phyloP scores from a whole-genome alignment of 2,888 invertebrate species.

The Eilema caniola region DNA sequence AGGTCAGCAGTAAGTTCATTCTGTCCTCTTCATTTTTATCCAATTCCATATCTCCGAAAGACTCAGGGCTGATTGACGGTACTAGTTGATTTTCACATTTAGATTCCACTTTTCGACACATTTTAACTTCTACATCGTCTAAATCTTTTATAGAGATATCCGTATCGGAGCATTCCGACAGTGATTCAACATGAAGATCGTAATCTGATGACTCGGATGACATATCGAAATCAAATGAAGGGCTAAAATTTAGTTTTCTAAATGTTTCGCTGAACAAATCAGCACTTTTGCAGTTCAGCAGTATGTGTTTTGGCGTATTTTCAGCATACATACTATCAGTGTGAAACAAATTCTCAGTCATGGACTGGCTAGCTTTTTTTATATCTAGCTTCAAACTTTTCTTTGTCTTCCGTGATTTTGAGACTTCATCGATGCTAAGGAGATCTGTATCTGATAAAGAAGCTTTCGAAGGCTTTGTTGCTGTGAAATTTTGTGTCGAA shows the following conservation, averaged over 20 bases:
- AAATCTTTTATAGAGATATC: conserved; percentile 61
- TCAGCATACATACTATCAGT: conserved; percentile 60
- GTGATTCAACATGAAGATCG: conserved; percentile 68
- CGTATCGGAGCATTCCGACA: conserved; percentile 74
- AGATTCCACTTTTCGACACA: conserved; percentile 73
- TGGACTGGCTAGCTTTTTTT: conserved; percentile 70
- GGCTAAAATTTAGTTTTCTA: conserved; percentile 72
- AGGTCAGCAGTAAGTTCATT: conserved; percentile 64
- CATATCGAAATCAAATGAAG: conserved; percentile 73
- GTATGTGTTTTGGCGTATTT: conserved; percentile 78
- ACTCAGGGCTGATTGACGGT: conserved; percentile 71
- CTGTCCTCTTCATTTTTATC: conserved; percentile 76
- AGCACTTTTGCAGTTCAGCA: conserved; percentile 67
- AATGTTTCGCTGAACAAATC: conserved; percentile 70
- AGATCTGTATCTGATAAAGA: conserved; percentile 78
- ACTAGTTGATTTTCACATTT: conserved; percentile 50
- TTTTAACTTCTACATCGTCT: conserved; percentile 60
- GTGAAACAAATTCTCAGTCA: conserved; percentile 58
- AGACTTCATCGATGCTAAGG: conserved; percentile 49
- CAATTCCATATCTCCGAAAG: conserved; percentile 76
- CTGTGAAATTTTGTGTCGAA: conserved; percentile 62
- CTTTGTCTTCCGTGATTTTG: conserved; percentile 57
- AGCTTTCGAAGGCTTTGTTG: conserved; percentile 59
- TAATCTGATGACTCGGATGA: conserved; percentile 68
- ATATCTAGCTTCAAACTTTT: conserved; percentile 75